A percentile compares a stretch with the other conserved stretches of the same genome.
These are phyloP conservation scores for Eubasilissa regina DNA, from an alignment of 1,140 invertebrate genomes.

Conservation along the genomic window DNA sequence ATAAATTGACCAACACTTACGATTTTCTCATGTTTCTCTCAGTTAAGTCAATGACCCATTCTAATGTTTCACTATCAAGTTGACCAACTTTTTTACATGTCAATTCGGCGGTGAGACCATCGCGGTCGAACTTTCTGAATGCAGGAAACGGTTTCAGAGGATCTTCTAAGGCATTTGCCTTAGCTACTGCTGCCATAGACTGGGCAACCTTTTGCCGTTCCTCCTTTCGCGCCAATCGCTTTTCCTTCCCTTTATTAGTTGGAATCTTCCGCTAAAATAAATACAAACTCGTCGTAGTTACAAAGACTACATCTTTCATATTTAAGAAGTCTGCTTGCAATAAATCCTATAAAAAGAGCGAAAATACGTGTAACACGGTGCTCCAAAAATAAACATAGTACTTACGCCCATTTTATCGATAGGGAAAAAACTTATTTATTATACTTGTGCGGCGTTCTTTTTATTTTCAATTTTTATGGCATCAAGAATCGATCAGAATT, in stretches of 20 bases:
- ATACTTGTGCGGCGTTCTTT: neutral
- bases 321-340: slow-evolving; percentile 25
- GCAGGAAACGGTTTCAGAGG: slow-evolving; percentile 66
- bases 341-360: neutral
- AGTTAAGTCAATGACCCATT: slow-evolving; percentile 74
- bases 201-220: slow-evolving; percentile 65
- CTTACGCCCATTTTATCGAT: slow-evolving; percentile 16
- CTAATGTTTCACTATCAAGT: slow-evolving; percentile 58
- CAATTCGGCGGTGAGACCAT: slow-evolving; percentile 64
- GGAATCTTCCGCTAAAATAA: slow-evolving; percentile 60
- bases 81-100: slow-evolving; percentile 51
- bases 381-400: neutral
- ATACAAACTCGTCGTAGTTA: neutral
- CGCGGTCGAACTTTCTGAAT: slow-evolving; percentile 66
- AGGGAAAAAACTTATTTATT: neutral
- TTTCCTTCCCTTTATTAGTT: slow-evolving; percentile 67
- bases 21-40: slow-evolving; percentile 76
- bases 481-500: neutral
- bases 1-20: slow-evolving; percentile 65
- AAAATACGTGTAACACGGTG: neutral
- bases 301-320: slow-evolving; percentile 8
- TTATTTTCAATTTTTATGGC: neutral
- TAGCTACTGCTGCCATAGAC: slow-evolving; percentile 64
- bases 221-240: slow-evolving; percentile 66
- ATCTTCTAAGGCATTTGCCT: slow-evolving; percentile 66